Evolutionary conservation across 2,113 vertebrate species (phyloP).

Genomic region (Coregonus clupeaformis): DNA sequence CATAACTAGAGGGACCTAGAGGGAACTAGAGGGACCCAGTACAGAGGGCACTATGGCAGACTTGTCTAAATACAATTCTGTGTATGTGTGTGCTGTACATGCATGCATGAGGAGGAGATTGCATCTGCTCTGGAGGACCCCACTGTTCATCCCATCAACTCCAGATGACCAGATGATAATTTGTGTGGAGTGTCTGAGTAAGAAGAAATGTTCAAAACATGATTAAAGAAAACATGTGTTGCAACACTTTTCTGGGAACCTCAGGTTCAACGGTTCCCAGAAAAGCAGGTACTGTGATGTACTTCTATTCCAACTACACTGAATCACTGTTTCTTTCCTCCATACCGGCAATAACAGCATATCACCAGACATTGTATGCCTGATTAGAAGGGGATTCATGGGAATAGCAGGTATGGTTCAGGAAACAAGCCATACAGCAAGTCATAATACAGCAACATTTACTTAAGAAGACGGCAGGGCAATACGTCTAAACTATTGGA

Average conservation of each 20-base stretch:
- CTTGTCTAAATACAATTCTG: background rate
- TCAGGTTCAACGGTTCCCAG: no score
- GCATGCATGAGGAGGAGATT: no score
- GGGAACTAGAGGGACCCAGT: background rate
- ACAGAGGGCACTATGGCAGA: background rate
- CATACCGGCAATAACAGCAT: background rate
- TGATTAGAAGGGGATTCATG: background rate
- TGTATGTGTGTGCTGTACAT: background rate
- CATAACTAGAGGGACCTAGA: background rate
- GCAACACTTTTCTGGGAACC: no score
- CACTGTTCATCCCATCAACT: background rate
- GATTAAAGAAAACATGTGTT: no score
- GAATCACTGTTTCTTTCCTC: background rate
- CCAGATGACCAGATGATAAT: background rate
- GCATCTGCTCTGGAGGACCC: no score
- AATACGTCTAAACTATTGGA: background rate
- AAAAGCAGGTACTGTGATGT: no score
- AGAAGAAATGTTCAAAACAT: no score
- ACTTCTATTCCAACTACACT: no score
- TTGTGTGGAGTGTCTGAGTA: background rate
- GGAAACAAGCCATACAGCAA: background rate
- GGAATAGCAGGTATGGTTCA: background rate
- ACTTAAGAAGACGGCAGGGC: background rate
- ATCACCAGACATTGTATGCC: background rate
- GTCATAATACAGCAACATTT: background rate